A percentile compares a stretch with the other conserved stretches of the same genome.
These are phyloP conservation scores for Caenorhabditis briggsae DNA, from an alignment of 1,140 invertebrate species.

Conservation along the genomic window DNA sequence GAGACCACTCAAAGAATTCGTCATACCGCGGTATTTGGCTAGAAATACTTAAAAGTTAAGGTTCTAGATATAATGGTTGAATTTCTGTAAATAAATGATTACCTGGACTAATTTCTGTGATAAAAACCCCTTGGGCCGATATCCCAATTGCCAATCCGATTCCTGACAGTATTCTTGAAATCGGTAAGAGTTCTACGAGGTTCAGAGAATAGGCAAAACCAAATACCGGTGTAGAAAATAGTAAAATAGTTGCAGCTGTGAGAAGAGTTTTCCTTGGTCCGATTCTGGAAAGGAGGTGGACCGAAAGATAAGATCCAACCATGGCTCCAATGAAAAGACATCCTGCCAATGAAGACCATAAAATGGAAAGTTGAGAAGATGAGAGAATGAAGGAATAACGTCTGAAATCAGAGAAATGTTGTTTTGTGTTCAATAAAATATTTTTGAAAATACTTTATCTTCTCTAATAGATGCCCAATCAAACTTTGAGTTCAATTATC, in stretches of 20 bases:
- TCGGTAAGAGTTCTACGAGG: conserved; percentile 49
- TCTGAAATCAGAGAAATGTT: too few relatives aligned
- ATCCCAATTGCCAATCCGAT: conserved; percentile 63
- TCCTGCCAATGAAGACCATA: conserved; percentile 62
- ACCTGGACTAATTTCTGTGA: conserved; percentile 64
- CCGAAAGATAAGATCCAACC: conserved; percentile 53
- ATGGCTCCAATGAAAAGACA: conserved; percentile 61
- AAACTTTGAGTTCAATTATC: too few relatives aligned
- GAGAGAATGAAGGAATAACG: neutral
- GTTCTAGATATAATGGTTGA: too few relatives aligned
- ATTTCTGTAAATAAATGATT: too few relatives aligned
- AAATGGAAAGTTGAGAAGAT: neutral
- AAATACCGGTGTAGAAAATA: conserved; percentile 38
- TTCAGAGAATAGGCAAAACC: neutral
- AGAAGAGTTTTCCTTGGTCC: conserved; percentile 57
- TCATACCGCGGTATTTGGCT: conserved; percentile 49
- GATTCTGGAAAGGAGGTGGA: conserved; percentile 34
- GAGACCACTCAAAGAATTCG: conserved; percentile 57
- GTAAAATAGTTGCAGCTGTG: conserved; percentile 28
- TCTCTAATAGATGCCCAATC: too few relatives aligned
- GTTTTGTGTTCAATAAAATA: too few relatives aligned
- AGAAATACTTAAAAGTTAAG: neutral
- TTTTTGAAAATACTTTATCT: too few relatives aligned
- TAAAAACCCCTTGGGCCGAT: conserved; percentile 61
- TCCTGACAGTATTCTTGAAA: conserved; percentile 60